Percentiles rank a stretch among this genome's conserved stretches.
Evolutionary conservation across 2,888 invertebrate genomes (phyloP).

Genomic region (Lacanobia oleracea): DNA sequence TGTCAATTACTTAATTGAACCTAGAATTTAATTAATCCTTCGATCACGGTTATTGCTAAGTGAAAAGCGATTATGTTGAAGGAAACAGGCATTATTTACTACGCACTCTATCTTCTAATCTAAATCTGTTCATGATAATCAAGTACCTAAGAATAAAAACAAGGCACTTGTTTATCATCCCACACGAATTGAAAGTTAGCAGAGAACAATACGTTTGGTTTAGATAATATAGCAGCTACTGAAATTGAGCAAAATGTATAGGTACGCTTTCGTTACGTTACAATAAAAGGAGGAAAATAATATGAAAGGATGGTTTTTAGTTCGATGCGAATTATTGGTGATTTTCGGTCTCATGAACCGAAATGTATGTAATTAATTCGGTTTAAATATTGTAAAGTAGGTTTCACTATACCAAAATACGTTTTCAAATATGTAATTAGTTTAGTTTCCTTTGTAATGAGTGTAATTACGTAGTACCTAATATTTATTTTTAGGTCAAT

Average conservation of each 20-base stretch:
- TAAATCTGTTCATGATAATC: constrained; percentile 48
- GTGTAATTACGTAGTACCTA: too few species aligned
- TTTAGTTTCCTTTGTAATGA: too few species aligned
- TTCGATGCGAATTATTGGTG: too few species aligned
- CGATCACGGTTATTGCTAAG: too few species aligned
- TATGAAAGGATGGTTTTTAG: not conserved
- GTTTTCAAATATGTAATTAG: not conserved
- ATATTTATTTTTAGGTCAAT: too few species aligned
- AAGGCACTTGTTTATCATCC: constrained; percentile 38
- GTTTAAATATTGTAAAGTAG: not conserved
- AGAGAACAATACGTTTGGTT: not conserved
- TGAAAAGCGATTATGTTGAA: constrained; percentile 11
- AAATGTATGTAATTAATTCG: not conserved
- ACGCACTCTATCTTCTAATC: constrained; percentile 69
- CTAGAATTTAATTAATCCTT: too few species aligned
- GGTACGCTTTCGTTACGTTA: too few species aligned
- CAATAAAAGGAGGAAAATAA: not conserved
- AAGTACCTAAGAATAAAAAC: constrained; percentile 43
- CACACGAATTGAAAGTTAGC: constrained; percentile 41
- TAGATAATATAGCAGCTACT: not conserved
- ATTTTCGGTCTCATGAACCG: too few species aligned
- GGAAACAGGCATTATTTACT: constrained; percentile 34
- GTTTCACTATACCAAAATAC: not conserved
- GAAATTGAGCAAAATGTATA: too few species aligned
- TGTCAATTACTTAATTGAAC: too few species aligned